Conservation (phyloP, 1,140 invertebrate genomes). For the Cydia strobilella region DNA sequence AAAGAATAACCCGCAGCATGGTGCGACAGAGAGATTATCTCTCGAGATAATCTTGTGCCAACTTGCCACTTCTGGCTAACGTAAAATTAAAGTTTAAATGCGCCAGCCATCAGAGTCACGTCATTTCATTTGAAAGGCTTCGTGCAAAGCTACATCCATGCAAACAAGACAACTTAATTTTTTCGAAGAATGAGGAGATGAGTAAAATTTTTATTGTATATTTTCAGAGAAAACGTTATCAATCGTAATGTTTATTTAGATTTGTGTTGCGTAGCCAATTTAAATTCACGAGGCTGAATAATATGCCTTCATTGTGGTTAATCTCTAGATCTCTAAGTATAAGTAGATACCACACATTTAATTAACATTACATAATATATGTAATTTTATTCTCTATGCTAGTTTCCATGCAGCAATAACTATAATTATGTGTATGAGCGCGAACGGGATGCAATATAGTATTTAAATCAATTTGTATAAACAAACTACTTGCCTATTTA, state of each 20-base stretch:
- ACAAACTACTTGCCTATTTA: too few species aligned
- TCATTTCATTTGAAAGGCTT: constrained; percentile 8
- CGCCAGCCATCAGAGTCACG: constrained; percentile 13
- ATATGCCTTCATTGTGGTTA: too few species aligned
- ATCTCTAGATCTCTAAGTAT: too few species aligned
- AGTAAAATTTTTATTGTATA: background rate
- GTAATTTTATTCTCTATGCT: too few species aligned
- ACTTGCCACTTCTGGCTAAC: constrained; percentile 25
- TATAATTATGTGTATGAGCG: too few species aligned
- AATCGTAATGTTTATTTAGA: background rate
- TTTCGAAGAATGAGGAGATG: background rate
- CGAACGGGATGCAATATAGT: too few species aligned
- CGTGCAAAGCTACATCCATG: background rate
- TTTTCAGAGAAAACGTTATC: constrained; percentile 34
- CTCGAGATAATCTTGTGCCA: constrained; percentile 26
- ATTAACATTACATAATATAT: too few species aligned
- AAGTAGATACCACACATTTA: too few species aligned
- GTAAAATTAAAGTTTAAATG: constrained; percentile 32
- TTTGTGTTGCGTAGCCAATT: too few species aligned
- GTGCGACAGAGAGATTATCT: constrained; percentile 16
- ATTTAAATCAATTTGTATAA: too few species aligned
- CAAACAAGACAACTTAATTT: background rate
- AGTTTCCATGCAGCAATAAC: too few species aligned
- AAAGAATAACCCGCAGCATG: background rate
- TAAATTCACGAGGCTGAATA: too few species aligned